Evolutionary conservation across 2,113 vertebrate genomes (phyloP).

Genomic region (Garra rufa): DNA sequence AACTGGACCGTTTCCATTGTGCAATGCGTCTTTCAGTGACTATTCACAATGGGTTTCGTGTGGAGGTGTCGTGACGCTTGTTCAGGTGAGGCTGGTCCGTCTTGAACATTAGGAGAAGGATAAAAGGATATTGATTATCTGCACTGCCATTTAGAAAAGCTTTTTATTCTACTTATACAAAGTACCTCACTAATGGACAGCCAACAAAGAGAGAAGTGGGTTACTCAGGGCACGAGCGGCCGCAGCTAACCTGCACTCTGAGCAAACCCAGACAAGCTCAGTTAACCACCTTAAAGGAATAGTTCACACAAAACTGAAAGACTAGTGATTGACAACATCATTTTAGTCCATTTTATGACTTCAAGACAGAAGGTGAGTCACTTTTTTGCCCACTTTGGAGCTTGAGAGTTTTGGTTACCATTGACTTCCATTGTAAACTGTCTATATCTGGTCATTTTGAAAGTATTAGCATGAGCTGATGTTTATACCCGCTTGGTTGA

Average conservation of each 20-base stretch:
- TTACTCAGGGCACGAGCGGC: not conserved
- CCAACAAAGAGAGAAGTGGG: not conserved
- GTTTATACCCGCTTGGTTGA: not conserved
- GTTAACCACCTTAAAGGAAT: not conserved
- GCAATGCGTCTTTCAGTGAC: not conserved
- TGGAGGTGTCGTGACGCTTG: not conserved
- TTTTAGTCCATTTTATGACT: not conserved
- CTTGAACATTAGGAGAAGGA: not conserved
- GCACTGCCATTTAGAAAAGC: not conserved
- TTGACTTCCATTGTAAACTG: not conserved
- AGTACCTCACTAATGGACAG: conserved; percentile 12
- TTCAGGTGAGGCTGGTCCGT: not conserved
- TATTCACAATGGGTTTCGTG: not conserved
- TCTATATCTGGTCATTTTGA: too few relatives aligned
- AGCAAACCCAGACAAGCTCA: not conserved
- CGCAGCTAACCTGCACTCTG: not conserved
- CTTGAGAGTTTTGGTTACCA: not conserved
- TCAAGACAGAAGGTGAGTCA: too few relatives aligned
- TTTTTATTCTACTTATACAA: conserved; percentile 24
- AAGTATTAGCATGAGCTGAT: not conserved
- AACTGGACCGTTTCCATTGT: not conserved
- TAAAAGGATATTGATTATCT: not conserved
- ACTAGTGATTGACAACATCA: not conserved
- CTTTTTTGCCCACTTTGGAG: too few relatives aligned
- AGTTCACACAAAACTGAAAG: not conserved